Base-by-base conservation (phyloP, 64 coral and sea anemone species). In the Acropora yongei region DNA sequence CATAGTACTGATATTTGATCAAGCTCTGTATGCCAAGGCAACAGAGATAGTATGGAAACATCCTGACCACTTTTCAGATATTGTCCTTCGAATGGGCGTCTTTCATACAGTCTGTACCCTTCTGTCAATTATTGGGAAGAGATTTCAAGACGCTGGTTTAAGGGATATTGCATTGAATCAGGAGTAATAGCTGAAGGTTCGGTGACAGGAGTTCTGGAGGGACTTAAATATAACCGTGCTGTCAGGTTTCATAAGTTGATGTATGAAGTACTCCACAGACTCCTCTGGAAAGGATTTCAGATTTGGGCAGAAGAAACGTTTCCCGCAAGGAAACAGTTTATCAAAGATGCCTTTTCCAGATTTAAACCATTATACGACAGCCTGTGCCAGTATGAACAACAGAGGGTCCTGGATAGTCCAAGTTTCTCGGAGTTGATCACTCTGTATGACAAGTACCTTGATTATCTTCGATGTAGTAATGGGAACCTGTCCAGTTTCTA, bases 131-230 rank as follows among this genome's bases (percentile, higher is more conserved):
- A 75, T 95, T 86, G 93, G 93, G 10, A 90, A 95, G 80, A 77
- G 82, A 17, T 95, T 95, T 73, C 69, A 95, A 65, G 93, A 86
- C 73, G 89, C 88, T 78, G 88, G 82, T 57, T 72, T 91, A 72
- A 80, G 68, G 66, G 89, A 91, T 61, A 63, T 91, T 16, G 74
- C 58, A 74, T 93, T 18, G 86, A 93, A 88, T 87, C 85, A 40
- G 77, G 78, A 69, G 47, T 93, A 49, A 68, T 94, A 41, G 92
- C 87, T 67, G 86, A 94, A 57, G 92, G 92, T 18, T 94, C 92
- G n/a, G 69, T 94, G 19, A 17, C 74, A 53, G 86, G 92, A 41
- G 85, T 93, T 50, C 48, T 87, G 44, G 49, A 69, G 44, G 93
- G 93, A 67, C 39, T 46, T n/a, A 75, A 75, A 47, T 95, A 95